phyloP scores from a whole-genome alignment of 2,888 invertebrate species.

The Bugula neritina region DNA sequence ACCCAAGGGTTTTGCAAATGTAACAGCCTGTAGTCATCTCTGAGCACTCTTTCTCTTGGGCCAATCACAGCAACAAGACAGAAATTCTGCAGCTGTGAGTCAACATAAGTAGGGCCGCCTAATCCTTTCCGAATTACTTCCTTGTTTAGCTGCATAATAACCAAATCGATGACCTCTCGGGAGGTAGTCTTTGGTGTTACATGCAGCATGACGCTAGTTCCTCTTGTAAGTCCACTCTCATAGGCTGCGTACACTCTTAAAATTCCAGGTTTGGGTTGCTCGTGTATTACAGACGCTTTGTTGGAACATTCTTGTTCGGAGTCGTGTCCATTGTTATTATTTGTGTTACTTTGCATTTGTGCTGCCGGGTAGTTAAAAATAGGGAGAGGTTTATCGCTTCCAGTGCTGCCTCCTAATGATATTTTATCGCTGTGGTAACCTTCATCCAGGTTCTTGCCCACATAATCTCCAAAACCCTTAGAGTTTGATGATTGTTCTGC shows the following conservation, averaged over 20 bases:
- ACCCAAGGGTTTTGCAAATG: conserved; percentile 93
- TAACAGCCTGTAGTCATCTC: conserved; percentile 88
- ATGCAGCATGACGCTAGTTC: conserved; percentile 86
- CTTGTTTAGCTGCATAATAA: conserved; percentile 83
- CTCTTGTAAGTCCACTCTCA: conserved; percentile 84
- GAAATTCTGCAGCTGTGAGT: conserved; percentile 61
- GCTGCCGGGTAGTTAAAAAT: too few species aligned
- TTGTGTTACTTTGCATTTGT: conserved; percentile 8
- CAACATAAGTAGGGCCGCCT: conserved; percentile 11
- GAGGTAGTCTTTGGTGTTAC: conserved; percentile 88
- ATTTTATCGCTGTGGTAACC: conserved; percentile 23
- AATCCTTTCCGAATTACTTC: conserved; percentile 36
- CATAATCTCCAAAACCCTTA: not conserved
- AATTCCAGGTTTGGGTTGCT: conserved; percentile 53
- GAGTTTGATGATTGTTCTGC: not conserved
- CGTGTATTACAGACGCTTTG: not conserved
- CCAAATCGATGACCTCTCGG: conserved; percentile 87
- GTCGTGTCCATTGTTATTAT: conserved; percentile 18
- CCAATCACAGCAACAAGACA: conserved; percentile 93
- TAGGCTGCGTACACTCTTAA: conserved; percentile 90
- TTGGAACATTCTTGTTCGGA: not conserved
- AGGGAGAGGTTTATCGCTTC: not conserved
- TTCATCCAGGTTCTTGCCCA: not conserved
- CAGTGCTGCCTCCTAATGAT: conserved; percentile 17
- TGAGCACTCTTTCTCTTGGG: conserved; percentile 81